Base-by-base conservation (phyloP, 1,140 invertebrate species). In the Maniola jurtina region DNA sequence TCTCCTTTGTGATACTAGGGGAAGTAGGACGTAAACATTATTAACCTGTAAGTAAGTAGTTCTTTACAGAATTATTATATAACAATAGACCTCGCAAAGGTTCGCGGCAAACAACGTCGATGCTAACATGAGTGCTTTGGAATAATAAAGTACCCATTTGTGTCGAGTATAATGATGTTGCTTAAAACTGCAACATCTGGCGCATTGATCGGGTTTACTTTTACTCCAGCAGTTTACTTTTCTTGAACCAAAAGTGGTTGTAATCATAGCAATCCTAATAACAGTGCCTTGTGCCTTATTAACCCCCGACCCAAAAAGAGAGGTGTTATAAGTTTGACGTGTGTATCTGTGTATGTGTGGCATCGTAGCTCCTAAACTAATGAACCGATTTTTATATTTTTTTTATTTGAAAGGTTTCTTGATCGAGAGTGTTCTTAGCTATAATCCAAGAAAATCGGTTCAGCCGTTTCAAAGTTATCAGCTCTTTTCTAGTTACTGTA, bases 1-100 rank as follows among this genome's bases (percentile, higher is more conserved):
- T 59, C 36, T 60, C 54, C 14, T 59, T 61, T 50, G 34, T 47
- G 36, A 66, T 45, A 64, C 54, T 48, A 7, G 6, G 7, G 15
- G 15, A 52, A 52, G 25, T 25, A 52, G 25, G n/a, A n/a, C n/a
- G 25, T 62, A 66, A 45, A 45, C 42, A 45, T 11, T 45, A 45
- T 45, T 45, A 45, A 45, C 42, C 42, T 45, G 42, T 45, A 45
- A 11, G 42, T 11, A 45, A 11, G 42, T 11, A 25, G 14, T 52
- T 52, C 48, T 52, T 52, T 52, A 52, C 16, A 52, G 48, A 52
- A 14, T 52, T 52, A 25, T 25, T 25, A 25, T 25, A 52, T 52
- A 52, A 52, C 48, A 52, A 52, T 52, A 14, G 10, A 25, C 0
- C 48, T 25, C 2, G 48, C 6, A 7, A 52, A 52, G 48, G 48